phyloP scores from a whole-genome alignment of 1,140 invertebrate species.

The Thaumatotibia leucotreta region DNA sequence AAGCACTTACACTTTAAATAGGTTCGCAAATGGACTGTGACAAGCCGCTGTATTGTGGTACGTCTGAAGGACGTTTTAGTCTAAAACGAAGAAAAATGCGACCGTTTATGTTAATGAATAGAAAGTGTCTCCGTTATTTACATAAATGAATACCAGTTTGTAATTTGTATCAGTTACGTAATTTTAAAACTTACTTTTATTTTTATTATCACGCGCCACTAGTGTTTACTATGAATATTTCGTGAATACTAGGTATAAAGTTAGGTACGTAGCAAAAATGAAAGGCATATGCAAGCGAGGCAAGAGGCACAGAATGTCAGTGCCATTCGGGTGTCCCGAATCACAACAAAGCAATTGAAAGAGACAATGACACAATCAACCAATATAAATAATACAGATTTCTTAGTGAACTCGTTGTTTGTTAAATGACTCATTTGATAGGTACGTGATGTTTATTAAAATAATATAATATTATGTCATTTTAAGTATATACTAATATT shows the following conservation, averaged over 20 bases:
- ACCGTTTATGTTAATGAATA: slow-evolving; percentile 3
- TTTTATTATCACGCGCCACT: not conserved
- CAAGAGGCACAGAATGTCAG: slow-evolving; percentile 28
- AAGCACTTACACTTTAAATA: slow-evolving; percentile 5
- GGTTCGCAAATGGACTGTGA: not conserved
- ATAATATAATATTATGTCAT: not conserved
- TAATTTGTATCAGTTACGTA: not conserved
- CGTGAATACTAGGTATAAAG: slow-evolving; percentile 23
- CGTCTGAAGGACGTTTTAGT: not conserved
- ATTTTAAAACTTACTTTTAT: slow-evolving; percentile 8
- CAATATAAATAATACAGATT: not conserved
- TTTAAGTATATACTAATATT: no score
- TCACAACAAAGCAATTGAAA: slow-evolving; percentile 21
- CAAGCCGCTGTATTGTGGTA: not conserved
- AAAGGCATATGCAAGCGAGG: slow-evolving; percentile 15
- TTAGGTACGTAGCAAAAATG: slow-evolving; percentile 17
- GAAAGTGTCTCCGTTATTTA: not conserved
- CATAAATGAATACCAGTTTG: slow-evolving; percentile 5
- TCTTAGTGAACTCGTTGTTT: not conserved
- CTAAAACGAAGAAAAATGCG: not conserved
- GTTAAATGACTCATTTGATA: not conserved
- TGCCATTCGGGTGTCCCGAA: slow-evolving; percentile 24
- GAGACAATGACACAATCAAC: not conserved
- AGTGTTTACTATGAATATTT: not conserved
- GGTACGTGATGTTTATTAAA: not conserved